phyloP scores from a whole-genome alignment of 1,140 invertebrate species.

The Homalodisca vitripennis region DNA sequence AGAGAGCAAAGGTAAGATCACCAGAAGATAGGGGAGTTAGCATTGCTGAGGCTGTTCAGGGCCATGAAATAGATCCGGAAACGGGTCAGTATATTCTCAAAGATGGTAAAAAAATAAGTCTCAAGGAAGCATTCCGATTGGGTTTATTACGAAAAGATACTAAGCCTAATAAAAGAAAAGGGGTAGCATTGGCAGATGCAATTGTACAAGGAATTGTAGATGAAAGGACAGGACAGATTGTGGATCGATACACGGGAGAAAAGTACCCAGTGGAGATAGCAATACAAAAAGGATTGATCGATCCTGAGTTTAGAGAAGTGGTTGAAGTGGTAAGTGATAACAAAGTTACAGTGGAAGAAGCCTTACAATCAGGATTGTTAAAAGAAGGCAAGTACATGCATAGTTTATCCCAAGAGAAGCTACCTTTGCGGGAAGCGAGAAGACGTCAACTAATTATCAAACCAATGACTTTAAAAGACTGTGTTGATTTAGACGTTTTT shows the following conservation, averaged over 20 bases:
- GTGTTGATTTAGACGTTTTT: conserved; percentile 76
- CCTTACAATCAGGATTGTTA: conserved; percentile 72
- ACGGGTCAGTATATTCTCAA: conserved; percentile 67
- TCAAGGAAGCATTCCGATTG: conserved; percentile 74
- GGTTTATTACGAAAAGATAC: conserved; percentile 43
- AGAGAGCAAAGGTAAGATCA: conserved; percentile 74
- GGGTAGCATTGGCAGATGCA: conserved; percentile 76
- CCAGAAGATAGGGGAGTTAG: conserved; percentile 49
- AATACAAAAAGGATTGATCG: conserved; percentile 71
- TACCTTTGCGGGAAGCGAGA: conserved; percentile 77
- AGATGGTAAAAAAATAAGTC: conserved; percentile 66
- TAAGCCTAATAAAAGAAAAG: conserved; percentile 39
- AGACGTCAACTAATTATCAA: conserved; percentile 76
- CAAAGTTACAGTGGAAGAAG: conserved; percentile 79
- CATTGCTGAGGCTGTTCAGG: conserved; percentile 47
- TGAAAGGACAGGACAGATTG: conserved; percentile 68
- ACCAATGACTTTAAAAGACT: conserved; percentile 88
- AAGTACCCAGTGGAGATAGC: conserved; percentile 77
- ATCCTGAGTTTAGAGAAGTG: conserved; percentile 73
- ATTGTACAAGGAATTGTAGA: conserved; percentile 80
- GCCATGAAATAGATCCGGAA: conserved; percentile 65
- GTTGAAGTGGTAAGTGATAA: conserved; percentile 73
- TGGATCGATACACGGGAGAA: conserved; percentile 80
- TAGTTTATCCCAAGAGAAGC: conserved; percentile 66
- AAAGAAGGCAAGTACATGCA: conserved; percentile 79